Percentiles rank a stretch among this genome's conserved stretches.
phyloP scores from a whole-genome alignment of 2,113 vertebrate genomes.

The Bombycilla garrulus region DNA sequence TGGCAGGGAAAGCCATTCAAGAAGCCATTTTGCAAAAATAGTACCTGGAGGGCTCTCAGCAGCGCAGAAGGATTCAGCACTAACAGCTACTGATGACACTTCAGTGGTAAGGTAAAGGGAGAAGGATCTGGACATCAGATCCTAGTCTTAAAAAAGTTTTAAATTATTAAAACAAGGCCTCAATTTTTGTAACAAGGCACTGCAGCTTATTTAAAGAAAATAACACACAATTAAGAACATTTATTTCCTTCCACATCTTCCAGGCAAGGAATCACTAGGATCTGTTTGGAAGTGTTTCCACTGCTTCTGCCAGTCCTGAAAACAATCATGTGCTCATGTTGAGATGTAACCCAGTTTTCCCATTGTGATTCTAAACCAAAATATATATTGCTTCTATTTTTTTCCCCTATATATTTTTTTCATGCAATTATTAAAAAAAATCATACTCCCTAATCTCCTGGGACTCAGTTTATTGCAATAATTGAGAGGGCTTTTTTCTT shows the following conservation, averaged over 20 bases:
- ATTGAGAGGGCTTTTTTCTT: not conserved
- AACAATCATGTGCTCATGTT: not conserved
- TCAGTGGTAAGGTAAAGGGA: not conserved
- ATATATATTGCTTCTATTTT: not conserved
- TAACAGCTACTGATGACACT: not conserved
- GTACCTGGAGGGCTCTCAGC: not conserved
- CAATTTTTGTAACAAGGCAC: not conserved
- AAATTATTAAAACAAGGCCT: not conserved
- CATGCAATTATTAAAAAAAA: not conserved
- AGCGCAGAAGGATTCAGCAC: not conserved
- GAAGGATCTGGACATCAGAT: not conserved
- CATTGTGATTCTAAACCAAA: not conserved
- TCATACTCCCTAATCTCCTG: not conserved
- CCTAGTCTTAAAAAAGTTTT: not conserved
- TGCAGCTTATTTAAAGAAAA: not conserved
- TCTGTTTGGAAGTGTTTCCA: not conserved
- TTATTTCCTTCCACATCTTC: not conserved
- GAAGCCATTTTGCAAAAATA: not conserved
- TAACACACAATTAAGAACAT: not conserved
- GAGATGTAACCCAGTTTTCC: not conserved
- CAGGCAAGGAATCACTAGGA: not conserved
- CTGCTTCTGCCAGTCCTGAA: not conserved
- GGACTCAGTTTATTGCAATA: not conserved
- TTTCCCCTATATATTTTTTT: not conserved
- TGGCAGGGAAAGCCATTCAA: not conserved